Evolutionary conservation across 2,888 invertebrate genomes (phyloP), one percentile per base, ranked within the genome.

Genomic region (Blastobasis adustella): DNA sequence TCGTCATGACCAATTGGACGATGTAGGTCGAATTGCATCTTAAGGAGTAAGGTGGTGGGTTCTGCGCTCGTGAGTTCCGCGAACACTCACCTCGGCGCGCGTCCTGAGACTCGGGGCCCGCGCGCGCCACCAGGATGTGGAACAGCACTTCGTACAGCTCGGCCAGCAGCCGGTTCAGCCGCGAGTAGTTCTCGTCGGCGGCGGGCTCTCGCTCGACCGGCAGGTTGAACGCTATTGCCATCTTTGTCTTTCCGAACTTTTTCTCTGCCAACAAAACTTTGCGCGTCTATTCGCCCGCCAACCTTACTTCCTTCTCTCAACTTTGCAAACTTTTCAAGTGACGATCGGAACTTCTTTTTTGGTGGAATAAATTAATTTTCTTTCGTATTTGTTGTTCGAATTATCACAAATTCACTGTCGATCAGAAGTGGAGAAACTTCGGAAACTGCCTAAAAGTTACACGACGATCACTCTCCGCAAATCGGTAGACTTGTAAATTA

Each of bases 1-100:
- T 23, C 23, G 3, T 23, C 88, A 88, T 87, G 71, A 88, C 84
- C 61, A 88, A 76, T 76, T 88, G 87, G 73, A 88, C 88, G 78
- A 88, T 88, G 87, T 88, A 86, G 82, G 87, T 88, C 87, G 88
- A 87, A 87, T 88, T 88, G 88, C 88, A 87, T 86, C 88, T 88
- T 86, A 88, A 87, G 81, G 87, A 80, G 82, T 84, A 84, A 79
- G 86, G 88, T 87, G 88, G 87, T 80, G 84, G 74, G 76, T 76
- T 82, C 76, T 79, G 77, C 73, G 80, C 85, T 63, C 81, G 82
- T 71, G 86, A 86, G 77, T 87, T 87, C 62, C 81, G 82, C 71
- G 86, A 86, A 77, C 87, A 88, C 88, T 87, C 87, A 87, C 88
- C 87, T 88, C 87, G 84, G 71, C 84, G 79, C 69, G 70, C 76